phyloP scores from a whole-genome alignment of 2,888 invertebrate genomes.

The Drosophila aldrichi region DNA sequence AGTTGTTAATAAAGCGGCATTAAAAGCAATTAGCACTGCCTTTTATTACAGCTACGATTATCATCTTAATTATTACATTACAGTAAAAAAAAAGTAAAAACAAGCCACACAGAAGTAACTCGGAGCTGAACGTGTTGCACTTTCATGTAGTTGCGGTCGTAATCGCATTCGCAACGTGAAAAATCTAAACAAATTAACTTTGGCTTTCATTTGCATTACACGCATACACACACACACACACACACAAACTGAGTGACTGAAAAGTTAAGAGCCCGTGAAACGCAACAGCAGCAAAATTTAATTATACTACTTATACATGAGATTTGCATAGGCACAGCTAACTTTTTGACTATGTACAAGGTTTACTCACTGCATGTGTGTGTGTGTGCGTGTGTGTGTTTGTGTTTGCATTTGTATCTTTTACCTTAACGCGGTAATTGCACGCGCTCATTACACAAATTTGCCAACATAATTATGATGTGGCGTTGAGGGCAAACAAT shows the following conservation, averaged over 20 bases:
- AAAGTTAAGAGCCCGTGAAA: slow-evolving; percentile 57
- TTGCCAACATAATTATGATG: slow-evolving; percentile 74
- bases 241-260: slow-evolving; percentile 4
- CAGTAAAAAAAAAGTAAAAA: slow-evolving; percentile 23
- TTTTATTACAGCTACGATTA: slow-evolving; percentile 21
- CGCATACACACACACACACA: slow-evolving; percentile 2
- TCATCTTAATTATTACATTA: slow-evolving; percentile 27
- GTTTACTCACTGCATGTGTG: background rate
- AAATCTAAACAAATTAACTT: slow-evolving; percentile 79
- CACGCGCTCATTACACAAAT: slow-evolving; percentile 70
- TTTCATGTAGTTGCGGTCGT: slow-evolving; percentile 28
- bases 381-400: slow-evolving; percentile 11
- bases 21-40: slow-evolving; percentile 14
- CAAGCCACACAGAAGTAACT: slow-evolving; percentile 48
- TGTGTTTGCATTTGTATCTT: slow-evolving; percentile 30
- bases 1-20: slow-evolving; percentile 3
- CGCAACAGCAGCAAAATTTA: slow-evolving; percentile 53
- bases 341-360: slow-evolving; percentile 10
- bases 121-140: slow-evolving; percentile 39
- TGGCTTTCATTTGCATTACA: slow-evolving; percentile 77
- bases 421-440: slow-evolving; percentile 55
- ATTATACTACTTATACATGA: slow-evolving; percentile 37
- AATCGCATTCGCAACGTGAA: slow-evolving; percentile 52
- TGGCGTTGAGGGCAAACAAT: slow-evolving; percentile 46
- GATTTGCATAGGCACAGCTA: slow-evolving; percentile 7